Conservation (phyloP, 2,797 vertebrate species). For the Borostomias antarcticus region DNA sequence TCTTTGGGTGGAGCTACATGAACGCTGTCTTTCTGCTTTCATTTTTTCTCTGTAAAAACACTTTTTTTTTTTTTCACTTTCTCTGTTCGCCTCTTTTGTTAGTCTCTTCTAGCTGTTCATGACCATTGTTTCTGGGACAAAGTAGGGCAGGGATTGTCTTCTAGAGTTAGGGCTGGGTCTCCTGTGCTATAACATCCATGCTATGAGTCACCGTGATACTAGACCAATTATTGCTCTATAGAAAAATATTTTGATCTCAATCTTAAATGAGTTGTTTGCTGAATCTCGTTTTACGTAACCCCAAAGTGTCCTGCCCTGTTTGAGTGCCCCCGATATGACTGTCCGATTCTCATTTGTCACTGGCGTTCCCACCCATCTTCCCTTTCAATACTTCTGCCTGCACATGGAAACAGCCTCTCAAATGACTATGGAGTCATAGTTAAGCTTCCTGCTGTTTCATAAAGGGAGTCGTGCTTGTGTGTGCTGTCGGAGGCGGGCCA, state of each 20-base stretch:
- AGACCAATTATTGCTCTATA: no score
- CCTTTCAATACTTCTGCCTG: not conserved
- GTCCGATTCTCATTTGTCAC: no score
- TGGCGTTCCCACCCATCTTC: not conserved
- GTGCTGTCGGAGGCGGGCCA: not conserved
- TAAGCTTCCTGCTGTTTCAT: not conserved
- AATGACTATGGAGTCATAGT: not conserved
- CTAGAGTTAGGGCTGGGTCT: no score
- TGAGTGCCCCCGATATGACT: no score
- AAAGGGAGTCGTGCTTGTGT: not conserved
- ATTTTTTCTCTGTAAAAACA: not conserved
- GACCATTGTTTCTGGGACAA: no score
- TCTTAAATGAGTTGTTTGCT: no score
- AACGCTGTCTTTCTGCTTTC: conserved; percentile 54
- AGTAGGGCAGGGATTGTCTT: no score
- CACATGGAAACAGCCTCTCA: not conserved
- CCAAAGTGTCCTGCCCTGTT: no score
- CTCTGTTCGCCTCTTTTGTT: conserved; percentile 31
- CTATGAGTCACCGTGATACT: no score
- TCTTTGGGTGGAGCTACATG: conserved; percentile 31
- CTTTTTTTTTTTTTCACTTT: conserved; percentile 11
- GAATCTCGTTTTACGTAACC: conserved; percentile 22
- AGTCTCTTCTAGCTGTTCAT: no score
- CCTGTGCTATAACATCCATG: no score
- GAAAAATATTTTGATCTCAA: no score